phyloP scores from a whole-genome alignment of 2,113 vertebrate species.

The Spea bombifrons region DNA sequence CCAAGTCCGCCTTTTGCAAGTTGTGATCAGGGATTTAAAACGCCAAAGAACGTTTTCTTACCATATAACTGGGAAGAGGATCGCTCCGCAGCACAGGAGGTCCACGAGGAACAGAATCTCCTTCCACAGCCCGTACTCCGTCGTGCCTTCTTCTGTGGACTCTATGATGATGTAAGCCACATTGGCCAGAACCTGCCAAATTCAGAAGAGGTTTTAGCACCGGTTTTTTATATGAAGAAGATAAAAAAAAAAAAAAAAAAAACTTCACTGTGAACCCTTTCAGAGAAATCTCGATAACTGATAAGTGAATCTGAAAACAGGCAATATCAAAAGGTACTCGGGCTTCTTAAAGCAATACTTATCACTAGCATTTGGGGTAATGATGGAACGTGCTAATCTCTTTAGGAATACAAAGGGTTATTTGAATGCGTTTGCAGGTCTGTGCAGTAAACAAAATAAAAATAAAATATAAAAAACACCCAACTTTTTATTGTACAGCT shows the following conservation, averaged over 20 bases:
- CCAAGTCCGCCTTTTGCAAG: no score
- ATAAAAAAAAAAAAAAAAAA: not conserved
- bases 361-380: no score
- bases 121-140: slow-evolving; percentile 80
- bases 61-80: slow-evolving; percentile 85
- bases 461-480: no score
- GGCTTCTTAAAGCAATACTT: no score
- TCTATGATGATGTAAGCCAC: slow-evolving; percentile 86
- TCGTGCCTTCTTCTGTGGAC: slow-evolving; percentile 81
- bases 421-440: no score
- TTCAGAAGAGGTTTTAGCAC: not conserved
- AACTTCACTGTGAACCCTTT: not conserved
- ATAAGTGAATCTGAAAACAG: not conserved
- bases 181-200: slow-evolving; percentile 74
- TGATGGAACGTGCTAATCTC: no score
- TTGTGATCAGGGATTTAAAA: not conserved
- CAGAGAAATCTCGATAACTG: no score
- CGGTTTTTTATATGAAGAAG: no score
- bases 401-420: no score
- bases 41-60: slow-evolving; percentile 53
- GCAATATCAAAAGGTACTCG: no score
- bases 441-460: no score
- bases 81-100: slow-evolving; percentile 82
- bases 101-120: slow-evolving; percentile 83
- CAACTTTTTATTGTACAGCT: no score